Conservation (phyloP, 1,140 invertebrate species). For the Diorhabda elongata region DNA sequence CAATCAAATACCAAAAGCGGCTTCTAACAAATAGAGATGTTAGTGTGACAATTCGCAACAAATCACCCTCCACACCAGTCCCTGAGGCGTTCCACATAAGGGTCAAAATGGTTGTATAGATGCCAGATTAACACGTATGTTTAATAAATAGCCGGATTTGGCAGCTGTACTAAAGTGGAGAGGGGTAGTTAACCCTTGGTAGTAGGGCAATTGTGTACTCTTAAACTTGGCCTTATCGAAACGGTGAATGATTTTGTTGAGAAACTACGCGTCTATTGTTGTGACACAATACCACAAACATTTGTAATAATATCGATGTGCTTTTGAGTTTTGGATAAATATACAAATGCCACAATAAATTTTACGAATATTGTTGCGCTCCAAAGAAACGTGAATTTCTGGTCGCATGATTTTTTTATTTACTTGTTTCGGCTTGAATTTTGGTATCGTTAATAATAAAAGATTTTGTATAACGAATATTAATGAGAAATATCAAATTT, state of each 20-base stretch:
- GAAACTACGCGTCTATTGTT: slow-evolving; percentile 28
- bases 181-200: slow-evolving; percentile 33
- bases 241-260: not conserved
- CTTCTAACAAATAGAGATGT: slow-evolving; percentile 34
- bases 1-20: slow-evolving; percentile 37
- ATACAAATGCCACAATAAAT: slow-evolving; percentile 21
- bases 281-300: slow-evolving; percentile 38
- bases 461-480: too few relatives aligned
- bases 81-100: slow-evolving; percentile 25
- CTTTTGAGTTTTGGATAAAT: slow-evolving; percentile 36
- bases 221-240: not conserved
- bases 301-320: slow-evolving; percentile 42
- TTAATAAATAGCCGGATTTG: slow-evolving; percentile 46
- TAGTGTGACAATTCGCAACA: slow-evolving; percentile 36
- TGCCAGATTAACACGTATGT: slow-evolving; percentile 44
- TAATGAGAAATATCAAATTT: too few relatives aligned
- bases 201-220: slow-evolving; percentile 11
- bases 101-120: slow-evolving; percentile 26
- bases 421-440: not conserved
- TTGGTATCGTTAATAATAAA: not conserved
- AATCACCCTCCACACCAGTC: slow-evolving; percentile 29
- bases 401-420: not conserved
- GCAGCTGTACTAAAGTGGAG: slow-evolving; percentile 36
- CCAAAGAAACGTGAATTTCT: not conserved
- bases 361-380: slow-evolving; percentile 10